These are phyloP conservation scores for Atta colombica DNA, from an alignment of 1,140 invertebrate genomes.

Conservation along the genomic window DNA sequence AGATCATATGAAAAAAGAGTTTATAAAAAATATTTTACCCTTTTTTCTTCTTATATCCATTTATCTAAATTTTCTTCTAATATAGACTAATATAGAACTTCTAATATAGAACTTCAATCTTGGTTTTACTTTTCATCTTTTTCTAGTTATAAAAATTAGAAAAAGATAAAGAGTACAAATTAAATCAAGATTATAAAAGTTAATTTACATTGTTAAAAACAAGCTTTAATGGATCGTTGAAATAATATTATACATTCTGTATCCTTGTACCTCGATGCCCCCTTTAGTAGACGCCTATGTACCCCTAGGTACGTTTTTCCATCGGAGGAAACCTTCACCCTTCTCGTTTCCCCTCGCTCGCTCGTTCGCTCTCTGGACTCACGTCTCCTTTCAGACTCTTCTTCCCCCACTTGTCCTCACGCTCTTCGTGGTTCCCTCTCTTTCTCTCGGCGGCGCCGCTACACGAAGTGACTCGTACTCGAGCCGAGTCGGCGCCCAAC, in stretches of 20 bases:
- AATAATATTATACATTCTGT: background rate
- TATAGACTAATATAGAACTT: no score
- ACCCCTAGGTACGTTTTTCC: conserved; percentile 37
- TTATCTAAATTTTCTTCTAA: no score
- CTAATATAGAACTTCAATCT: no score
- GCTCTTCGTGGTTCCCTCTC: conserved; percentile 5
- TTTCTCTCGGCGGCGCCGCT: background rate
- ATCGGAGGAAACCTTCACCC: conserved; percentile 54
- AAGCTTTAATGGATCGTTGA: background rate
- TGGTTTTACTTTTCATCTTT: no score
- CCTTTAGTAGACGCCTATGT: conserved; percentile 23
- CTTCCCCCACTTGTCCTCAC: conserved; percentile 12
- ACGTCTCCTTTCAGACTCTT: conserved; percentile 48
- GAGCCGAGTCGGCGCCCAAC: conserved; percentile 21
- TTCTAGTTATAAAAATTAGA: background rate
- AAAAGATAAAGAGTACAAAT: no score
- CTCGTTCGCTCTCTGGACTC: conserved; percentile 37
- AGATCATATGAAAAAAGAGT: no score
- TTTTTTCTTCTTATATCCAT: no score
- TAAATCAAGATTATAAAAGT: no score
- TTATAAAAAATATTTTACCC: no score
- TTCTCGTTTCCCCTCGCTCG: conserved; percentile 22
- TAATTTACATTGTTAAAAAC: no score
- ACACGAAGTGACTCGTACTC: conserved; percentile 3
- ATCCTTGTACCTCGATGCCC: background rate